Evolutionary conservation across 2,888 invertebrate genomes (phyloP), one percentile per base, ranked within the genome.

Genomic region (Meteorus cinctellus): DNA sequence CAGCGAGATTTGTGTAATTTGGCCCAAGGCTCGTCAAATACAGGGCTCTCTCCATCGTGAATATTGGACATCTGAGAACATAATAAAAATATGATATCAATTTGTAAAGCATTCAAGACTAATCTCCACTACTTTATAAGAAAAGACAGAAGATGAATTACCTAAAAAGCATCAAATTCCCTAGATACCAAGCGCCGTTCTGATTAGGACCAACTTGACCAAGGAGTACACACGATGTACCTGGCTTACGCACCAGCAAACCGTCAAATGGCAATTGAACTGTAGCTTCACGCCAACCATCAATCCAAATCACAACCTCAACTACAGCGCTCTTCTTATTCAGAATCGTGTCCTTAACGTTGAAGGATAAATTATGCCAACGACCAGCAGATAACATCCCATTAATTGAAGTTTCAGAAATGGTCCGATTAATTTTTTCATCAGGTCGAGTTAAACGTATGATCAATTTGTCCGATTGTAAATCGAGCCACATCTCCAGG

Each of bases 401-500:
- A 66, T 88, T 90, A 70, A 91, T 89, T 41, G 90, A 90, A 24
- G 91, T 90, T 85, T 92, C 91, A 59, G 91, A 91, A 75, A 93
- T 87, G 19, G 91, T 87, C 77, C 92, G 91, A 86, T 91, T 91
- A 62, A 84, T 88, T 81, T 87, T 89, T 65, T 88, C 87, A 78
- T 93, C 93, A 2, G 92, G 92, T 0, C 93, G 91, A 5, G 92
- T 90, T 76, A 93, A 87, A 1, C 91, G 91, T 74, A 92, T 85
- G 16, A 89, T 89, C 27, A 92, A 76, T 78, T 90, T 89, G 69
- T 92, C 92, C 80, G 90, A 88, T 83, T 81, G 86, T 24, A 91
- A 89, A 79, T 93, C 92, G 36, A 92, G 88, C 93, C 93, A 94
- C 77, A 91, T 88, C 86, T 94, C 94, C 77, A 94, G 86, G 82